Evolutionary conservation across 2,888 invertebrate genomes (phyloP), one percentile per base, ranked within the genome.

Genomic region (Leptinotarsa peninsularis): DNA sequence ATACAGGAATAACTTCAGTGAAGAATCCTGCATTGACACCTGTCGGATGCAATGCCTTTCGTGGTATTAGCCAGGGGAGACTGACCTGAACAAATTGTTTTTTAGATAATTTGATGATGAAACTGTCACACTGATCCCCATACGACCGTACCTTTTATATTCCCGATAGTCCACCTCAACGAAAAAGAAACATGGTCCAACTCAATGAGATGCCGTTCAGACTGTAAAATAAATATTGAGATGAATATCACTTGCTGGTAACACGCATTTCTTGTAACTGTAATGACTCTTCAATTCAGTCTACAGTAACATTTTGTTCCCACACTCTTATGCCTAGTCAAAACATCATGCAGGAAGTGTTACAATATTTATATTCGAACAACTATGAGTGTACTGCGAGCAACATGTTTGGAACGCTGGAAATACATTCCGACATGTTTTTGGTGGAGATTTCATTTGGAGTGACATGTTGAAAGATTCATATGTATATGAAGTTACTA

Each of bases 351-450:
- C 58, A 23, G 58, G 58, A 58, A 58, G 58, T 58, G 58, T 23
- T 58, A 58, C 23, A 58, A 58, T 58, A 58, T 58, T 58, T 58
- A 58, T 58, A 58, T 58, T 58, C 58, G 58, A 58, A 4, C 21
- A 58, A 14, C 58, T 58, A 43, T 2, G 43, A 3, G 10, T 10
- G 13, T 58, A 58, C 58, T 21, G 58, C 58, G 58, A 3, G 14
- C 58, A 58, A 58, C 58, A 58, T 58, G 58, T 58, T 58, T 23
- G 13, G 23, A 58, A 58, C 21, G 21, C 58, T 14, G 58, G 33
- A 21, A 21, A 23, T 58, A 4, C 23, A 58, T 58, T 23, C 21
- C 58, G 58, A 58, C 58, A 58, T 58, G 58, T 58, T 58, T 58
- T 58, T 58, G 58, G 58, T 23, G 58, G 58, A 58, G 21, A 52